Evolutionary conservation across 2,888 invertebrate genomes (phyloP).

Genomic region (Augiades crinisus): DNA sequence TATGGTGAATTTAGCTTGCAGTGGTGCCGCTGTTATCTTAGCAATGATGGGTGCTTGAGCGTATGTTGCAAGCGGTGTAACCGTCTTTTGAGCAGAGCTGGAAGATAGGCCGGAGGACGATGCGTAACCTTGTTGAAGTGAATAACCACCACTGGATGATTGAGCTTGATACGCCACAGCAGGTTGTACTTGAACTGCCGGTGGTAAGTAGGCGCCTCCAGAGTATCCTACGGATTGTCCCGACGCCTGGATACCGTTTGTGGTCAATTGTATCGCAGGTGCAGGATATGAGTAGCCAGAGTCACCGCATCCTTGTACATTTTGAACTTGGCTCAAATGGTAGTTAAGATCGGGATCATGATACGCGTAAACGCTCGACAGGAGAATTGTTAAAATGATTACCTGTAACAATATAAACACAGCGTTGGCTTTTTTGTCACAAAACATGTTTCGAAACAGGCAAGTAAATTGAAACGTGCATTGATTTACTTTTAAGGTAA

Average conservation of each 20-base stretch:
- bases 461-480: slow-evolving; percentile 3
- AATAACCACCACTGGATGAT: slow-evolving; percentile 47
- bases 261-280: slow-evolving; percentile 77
- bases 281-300: slow-evolving; percentile 79
- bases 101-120: slow-evolving; percentile 77
- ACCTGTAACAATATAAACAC: slow-evolving; percentile 53
- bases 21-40: slow-evolving; percentile 72
- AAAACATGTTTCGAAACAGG: not conserved
- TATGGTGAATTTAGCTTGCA: slow-evolving; percentile 61
- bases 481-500: slow-evolving; percentile 17
- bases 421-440: not conserved
- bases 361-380: slow-evolving; percentile 57
- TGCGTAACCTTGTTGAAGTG: slow-evolving; percentile 71
- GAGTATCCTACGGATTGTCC: slow-evolving; percentile 39
- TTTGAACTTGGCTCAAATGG: slow-evolving; percentile 67
- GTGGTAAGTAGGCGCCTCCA: slow-evolving; percentile 26
- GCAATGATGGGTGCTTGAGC: slow-evolving; percentile 78
- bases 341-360: slow-evolving; percentile 76
- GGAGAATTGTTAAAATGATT: slow-evolving; percentile 44
- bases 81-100: slow-evolving; percentile 51
- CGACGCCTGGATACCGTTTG: slow-evolving; percentile 51
- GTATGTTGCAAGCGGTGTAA: slow-evolving; percentile 67
- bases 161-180: slow-evolving; percentile 40
- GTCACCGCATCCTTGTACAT: slow-evolving; percentile 51
- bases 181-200: slow-evolving; percentile 46